Base-by-base conservation (phyloP, 1,140 invertebrate species). In the Drosophila elegans region DNA sequence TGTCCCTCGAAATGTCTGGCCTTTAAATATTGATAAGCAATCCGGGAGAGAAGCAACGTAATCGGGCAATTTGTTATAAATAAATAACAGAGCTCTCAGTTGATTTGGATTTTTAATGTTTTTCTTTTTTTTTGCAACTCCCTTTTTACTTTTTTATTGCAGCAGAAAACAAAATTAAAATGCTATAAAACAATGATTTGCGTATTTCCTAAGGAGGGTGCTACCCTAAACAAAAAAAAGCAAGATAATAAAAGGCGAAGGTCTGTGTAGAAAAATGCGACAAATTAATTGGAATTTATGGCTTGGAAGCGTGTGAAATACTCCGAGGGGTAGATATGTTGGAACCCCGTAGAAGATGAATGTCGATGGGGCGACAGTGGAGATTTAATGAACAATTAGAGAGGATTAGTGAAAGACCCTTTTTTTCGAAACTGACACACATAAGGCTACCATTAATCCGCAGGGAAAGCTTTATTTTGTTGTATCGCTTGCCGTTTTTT, bases 221-320 rank as follows among this genome's bases (percentile, higher is more conserved):
- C 53, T 36, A 12, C 25, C 9, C 54, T 38, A 64, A 61, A 66
- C 60, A 78, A 67, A 61, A 66, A 63, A 78, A 67, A 56, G 56
- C 59, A 66, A 74, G 49, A 76, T 63, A 59, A 67, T 56, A 42
- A 79, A 60, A 27, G 16, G 34, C 45, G 16, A 67, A 80, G 77
- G 73, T 77, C 66, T 60, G 16, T 29, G 44, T 49, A 77, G 57
- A 83, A 72, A 80, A 85, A 85, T 77, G 73, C 73, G 82, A 86
- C 81, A 86, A 85, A 86, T 85, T 86, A 85, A 85, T 85, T 86
- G 83, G 66, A 82, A 86, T 86, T 86, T 86, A 86, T 86, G 61
- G 71, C 54, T 36, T 25, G 55, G 48, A 80, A 63, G 64, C 83
- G 83, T 86, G 83, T 67, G 51, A 74, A 66, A 66, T 52, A 38